Evolutionary conservation across 1,140 invertebrate species (phyloP).

Genomic region (Philaenus spumarius): DNA sequence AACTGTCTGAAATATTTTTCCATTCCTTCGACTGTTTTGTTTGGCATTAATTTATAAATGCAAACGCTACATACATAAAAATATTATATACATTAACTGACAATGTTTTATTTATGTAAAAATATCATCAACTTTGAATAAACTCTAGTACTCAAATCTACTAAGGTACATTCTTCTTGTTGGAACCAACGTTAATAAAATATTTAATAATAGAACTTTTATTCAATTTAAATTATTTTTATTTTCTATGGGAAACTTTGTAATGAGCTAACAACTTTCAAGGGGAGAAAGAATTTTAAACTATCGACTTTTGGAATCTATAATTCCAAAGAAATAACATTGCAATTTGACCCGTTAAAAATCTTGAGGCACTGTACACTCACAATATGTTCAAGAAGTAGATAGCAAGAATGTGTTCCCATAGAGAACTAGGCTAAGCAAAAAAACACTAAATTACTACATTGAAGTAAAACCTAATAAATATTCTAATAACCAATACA

Average conservation of each 20-base stretch:
- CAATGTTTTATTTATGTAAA: conserved; percentile 15
- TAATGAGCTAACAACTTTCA: conserved; percentile 3
- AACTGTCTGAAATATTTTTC: conserved; percentile 9
- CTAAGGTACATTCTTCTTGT: conserved; percentile 19
- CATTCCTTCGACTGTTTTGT: neutral
- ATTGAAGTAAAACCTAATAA: neutral
- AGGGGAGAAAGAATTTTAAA: conserved; percentile 10
- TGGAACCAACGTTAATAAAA: conserved; percentile 12
- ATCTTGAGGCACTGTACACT: conserved; percentile 19
- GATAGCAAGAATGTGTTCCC: neutral
- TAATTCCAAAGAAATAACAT: conserved; percentile 11
- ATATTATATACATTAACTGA: conserved; percentile 18
- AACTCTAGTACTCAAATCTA: conserved; percentile 15
- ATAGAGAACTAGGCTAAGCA: conserved; percentile 10
- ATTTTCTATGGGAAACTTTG: neutral
- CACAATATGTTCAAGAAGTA: conserved; percentile 10
- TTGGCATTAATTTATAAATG: conserved; percentile 6
- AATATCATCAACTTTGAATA: conserved; percentile 16
- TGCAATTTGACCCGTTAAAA: conserved; percentile 17
- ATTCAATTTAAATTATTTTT: no score
- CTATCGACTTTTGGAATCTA: neutral
- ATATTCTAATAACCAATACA: neutral
- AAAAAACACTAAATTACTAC: conserved; percentile 5
- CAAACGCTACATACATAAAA: conserved; percentile 22
- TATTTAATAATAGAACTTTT: conserved; percentile 14